These are phyloP conservation scores for Danio rerio DNA, from an alignment of 2,113 vertebrate genomes.

Conservation along the genomic window GRCz12tu NC_133193.1:18380501-18381000, in stretches of 20 bases:
- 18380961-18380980: not conserved
- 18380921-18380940: not conserved
- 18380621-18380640: too few relatives aligned
- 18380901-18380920: not conserved
- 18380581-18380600: too few relatives aligned
- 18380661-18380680: too few relatives aligned
- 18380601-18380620: too few relatives aligned
- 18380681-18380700: conserved; percentile 83
- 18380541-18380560: too few relatives aligned
- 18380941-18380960: not conserved
- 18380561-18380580: too few relatives aligned
- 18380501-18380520: too few relatives aligned
- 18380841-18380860: conserved; percentile 92
- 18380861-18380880: conserved; percentile 91
- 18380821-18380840: conserved; percentile 92
- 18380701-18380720: conserved; percentile 91
- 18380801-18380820: conserved; percentile 93
- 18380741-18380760: conserved; percentile 90
- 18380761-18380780: conserved; percentile 93
- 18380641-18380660: too few relatives aligned
- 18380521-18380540: too few relatives aligned
- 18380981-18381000: not conserved
- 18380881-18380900: conserved; percentile 86
- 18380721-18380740: conserved; percentile 96
- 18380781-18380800: conserved; percentile 95